Evolutionary conservation across 2,797 vertebrate species (phyloP).

Genomic region (Acipenser ruthenus): DNA sequence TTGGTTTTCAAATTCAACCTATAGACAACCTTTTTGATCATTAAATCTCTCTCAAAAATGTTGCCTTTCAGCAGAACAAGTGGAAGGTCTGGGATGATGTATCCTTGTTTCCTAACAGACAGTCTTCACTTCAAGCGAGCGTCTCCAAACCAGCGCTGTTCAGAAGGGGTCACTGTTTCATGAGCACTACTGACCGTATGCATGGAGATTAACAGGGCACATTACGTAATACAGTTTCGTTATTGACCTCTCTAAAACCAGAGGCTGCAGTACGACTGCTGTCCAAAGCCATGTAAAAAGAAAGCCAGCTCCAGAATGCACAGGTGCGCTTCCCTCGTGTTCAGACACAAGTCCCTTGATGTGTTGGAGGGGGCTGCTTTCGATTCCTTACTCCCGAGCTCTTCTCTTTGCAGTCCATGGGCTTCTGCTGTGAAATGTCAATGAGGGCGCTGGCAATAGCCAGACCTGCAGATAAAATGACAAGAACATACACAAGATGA

Average conservation of each 20-base stretch:
- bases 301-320: constrained; percentile 42
- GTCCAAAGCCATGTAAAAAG: constrained; percentile 56
- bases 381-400: constrained; percentile 80
- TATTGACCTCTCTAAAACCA: constrained; percentile 48
- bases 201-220: constrained; percentile 29
- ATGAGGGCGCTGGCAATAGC: constrained; percentile 93
- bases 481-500: neutral
- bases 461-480: constrained; percentile 62
- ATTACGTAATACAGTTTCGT: constrained; percentile 27
- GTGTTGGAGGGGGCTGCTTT: constrained; percentile 82
- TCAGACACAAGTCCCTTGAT: constrained; percentile 98
- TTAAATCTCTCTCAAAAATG: no score
- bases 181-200: constrained; percentile 31
- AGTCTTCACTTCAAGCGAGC: no score
- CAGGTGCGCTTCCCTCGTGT: constrained; percentile 35
- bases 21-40: no score
- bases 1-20: no score
- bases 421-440: constrained; percentile 92
- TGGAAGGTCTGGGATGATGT: constrained; percentile 7
- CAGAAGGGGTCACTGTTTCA: constrained; percentile 18
- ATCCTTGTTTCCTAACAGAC: neutral
- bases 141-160: neutral
- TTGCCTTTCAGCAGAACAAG: neutral
- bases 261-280: constrained; percentile 45
- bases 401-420: constrained; percentile 91